Percentiles rank a stretch among this genome's conserved stretches.
phyloP scores from a whole-genome alignment of 1,140 invertebrate genomes.

The Ylistrum balloti region DNA sequence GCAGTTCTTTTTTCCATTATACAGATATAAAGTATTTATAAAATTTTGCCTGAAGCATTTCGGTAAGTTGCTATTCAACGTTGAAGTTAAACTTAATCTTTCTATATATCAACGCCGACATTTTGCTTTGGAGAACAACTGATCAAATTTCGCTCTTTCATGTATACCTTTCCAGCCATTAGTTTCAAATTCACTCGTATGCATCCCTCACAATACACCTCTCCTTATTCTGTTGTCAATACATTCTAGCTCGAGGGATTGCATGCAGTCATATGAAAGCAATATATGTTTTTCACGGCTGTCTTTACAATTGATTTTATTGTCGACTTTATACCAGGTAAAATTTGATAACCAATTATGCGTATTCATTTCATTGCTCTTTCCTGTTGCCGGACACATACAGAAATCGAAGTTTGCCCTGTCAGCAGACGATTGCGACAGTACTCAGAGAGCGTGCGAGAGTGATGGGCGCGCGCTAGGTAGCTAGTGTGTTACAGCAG shows the following conservation, averaged over 20 bases:
- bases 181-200: background rate
- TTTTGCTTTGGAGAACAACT: background rate
- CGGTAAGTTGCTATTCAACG: background rate
- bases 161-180: background rate
- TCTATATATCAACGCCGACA: background rate
- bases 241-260: background rate
- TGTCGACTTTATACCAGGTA: background rate
- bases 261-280: slow-evolving; percentile 16
- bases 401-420: slow-evolving; percentile 12
- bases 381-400: slow-evolving; percentile 22
- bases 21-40: background rate
- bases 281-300: background rate
- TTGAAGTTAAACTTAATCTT: background rate
- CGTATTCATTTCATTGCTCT: background rate
- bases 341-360: slow-evolving; percentile 5
- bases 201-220: background rate
- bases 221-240: background rate
- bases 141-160: slow-evolving; percentile 19
- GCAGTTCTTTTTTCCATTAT: no score
- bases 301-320: slow-evolving; percentile 29
- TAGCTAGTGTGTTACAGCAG: background rate
- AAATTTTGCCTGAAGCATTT: background rate
- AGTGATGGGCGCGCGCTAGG: slow-evolving; percentile 1
- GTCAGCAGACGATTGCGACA: slow-evolving; percentile 21
- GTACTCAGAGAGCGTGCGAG: background rate